Evolutionary conservation across 2,797 vertebrate genomes (phyloP).

Genomic region (Coilia nasus): DNA sequence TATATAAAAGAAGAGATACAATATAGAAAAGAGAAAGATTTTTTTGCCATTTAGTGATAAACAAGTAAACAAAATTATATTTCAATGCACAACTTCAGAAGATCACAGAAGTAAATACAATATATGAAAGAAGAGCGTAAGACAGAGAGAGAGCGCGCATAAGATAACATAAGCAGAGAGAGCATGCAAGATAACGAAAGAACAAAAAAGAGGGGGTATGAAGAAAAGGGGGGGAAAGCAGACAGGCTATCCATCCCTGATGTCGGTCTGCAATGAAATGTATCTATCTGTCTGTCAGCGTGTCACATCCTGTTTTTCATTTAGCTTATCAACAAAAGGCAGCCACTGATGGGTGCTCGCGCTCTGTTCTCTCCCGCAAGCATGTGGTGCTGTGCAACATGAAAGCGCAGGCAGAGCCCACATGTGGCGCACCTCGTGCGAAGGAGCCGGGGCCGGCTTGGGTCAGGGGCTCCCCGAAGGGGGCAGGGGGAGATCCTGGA

Average conservation of each 20-base stretch:
- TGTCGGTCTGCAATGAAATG: background rate
- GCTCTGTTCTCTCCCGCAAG: background rate
- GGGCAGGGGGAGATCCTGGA: constrained; percentile 49
- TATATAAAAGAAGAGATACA: too few species aligned
- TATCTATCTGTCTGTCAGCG: background rate
- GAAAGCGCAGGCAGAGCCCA: constrained; percentile 24
- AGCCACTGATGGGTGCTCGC: background rate
- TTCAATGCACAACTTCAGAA: too few species aligned
- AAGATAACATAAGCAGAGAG: too few species aligned
- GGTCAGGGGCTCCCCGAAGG: constrained; percentile 35
- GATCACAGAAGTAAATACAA: too few species aligned
- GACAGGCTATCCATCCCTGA: background rate
- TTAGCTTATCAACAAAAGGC: background rate
- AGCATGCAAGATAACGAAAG: too few species aligned
- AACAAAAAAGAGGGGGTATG: too few species aligned
- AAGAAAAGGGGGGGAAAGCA: too few species aligned
- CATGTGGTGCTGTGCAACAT: background rate
- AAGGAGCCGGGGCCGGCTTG: constrained; percentile 13
- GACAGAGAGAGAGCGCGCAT: background rate
- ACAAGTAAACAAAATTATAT: too few species aligned
- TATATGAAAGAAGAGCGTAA: background rate
- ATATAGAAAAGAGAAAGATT: too few species aligned
- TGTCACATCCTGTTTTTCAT: background rate
- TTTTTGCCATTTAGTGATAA: too few species aligned
- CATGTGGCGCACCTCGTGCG: constrained; percentile 19